Evolutionary conservation across 2,113 vertebrate genomes (phyloP), one percentile per base, ranked within the genome.

Genomic region (Vidua chalybeata): DNA sequence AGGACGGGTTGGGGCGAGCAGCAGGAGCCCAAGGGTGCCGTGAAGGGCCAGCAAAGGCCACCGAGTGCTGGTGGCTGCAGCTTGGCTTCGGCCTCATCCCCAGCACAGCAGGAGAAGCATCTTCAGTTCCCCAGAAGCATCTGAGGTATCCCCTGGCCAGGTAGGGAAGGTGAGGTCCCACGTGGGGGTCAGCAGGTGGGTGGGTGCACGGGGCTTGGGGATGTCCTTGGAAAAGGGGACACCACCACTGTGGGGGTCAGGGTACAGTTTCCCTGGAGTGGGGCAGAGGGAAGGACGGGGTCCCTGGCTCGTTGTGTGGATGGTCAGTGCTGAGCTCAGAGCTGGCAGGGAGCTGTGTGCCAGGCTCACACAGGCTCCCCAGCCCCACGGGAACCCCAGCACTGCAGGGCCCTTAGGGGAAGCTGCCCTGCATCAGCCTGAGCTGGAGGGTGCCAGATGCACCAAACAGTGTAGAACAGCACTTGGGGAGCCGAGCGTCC

Each of bases 401-500:
- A 35, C 45, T 33, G 48, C 35, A 28, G 84, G 33, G 37, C 18
- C 33, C 21, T 51, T 3, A 1, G 19, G 51, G 26, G 52, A 87
- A 49, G 20, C 45, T 45, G 33, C 59, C 13, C 37, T 71, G n/a
- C 56, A 7, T 30, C 56, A 58, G 15, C 45, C 45, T 0, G 0
- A 62, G 41, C 76, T 6, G 30, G 62, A 28, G 51, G 59, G 23
- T 5, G 8, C 9, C 31, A 69, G 37, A 45, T 22, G 37, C 18
- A 59, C 31, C 66, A 8, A 61, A 19, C 1, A 19, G 62, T 45
- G 35, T 28, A 0, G 0, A 69, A 49, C 30, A 69, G 49, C 72
- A 8, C 3, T 6, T 39, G 18, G 1, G 1, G 66, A 59, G 27
- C 39, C 0, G 0, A 87, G 51, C 0, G 0, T 31, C n/a, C 17